A percentile compares a stretch with the other conserved stretches of the same genome.
Evolutionary conservation across 2,113 vertebrate genomes (phyloP).

Genomic region (Dunckerocampus dactyliophorus): DNA sequence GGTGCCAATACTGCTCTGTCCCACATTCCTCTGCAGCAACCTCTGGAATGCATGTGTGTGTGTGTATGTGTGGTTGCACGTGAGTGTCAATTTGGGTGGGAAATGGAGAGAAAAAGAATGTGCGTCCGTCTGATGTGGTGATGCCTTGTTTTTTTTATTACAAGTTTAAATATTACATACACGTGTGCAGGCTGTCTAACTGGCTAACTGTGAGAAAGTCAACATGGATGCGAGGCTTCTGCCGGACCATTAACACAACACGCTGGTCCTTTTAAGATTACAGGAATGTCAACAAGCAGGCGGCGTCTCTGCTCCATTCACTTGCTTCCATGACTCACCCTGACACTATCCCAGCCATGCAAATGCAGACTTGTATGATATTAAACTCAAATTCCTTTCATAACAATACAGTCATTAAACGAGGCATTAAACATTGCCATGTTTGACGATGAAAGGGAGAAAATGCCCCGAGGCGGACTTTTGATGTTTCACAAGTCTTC

Average conservation of each 20-base stretch:
- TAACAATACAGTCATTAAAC: conserved; percentile 12
- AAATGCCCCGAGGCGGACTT: not conserved
- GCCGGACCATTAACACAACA: conserved; percentile 35
- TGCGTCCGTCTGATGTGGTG: conserved; percentile 5
- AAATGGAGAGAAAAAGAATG: conserved; percentile 16
- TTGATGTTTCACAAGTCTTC: conserved; percentile 32
- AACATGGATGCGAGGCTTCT: conserved; percentile 50
- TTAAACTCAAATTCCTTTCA: conserved; percentile 53
- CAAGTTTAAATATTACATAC: not conserved
- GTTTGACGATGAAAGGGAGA: conserved; percentile 31
- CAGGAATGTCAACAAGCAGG: conserved; percentile 64
- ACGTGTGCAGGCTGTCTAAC: not conserved
- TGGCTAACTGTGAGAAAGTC: conserved; percentile 59
- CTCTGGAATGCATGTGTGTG: conserved; percentile 64
- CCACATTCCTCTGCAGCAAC: conserved; percentile 68
- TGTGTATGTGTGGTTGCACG: conserved; percentile 40
- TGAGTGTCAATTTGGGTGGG: conserved; percentile 35
- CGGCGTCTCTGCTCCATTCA: conserved; percentile 44
- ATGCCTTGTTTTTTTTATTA: not conserved
- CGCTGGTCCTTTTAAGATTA: conserved; percentile 47
- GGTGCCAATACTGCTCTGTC: conserved; percentile 55
- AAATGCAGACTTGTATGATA: conserved; percentile 67
- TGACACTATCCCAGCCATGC: conserved; percentile 48
- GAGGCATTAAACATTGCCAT: not conserved
- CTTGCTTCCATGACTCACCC: conserved; percentile 49